Conservation (phyloP, 2,797 vertebrate species). For the Ctenopoma kingsleyae region DNA sequence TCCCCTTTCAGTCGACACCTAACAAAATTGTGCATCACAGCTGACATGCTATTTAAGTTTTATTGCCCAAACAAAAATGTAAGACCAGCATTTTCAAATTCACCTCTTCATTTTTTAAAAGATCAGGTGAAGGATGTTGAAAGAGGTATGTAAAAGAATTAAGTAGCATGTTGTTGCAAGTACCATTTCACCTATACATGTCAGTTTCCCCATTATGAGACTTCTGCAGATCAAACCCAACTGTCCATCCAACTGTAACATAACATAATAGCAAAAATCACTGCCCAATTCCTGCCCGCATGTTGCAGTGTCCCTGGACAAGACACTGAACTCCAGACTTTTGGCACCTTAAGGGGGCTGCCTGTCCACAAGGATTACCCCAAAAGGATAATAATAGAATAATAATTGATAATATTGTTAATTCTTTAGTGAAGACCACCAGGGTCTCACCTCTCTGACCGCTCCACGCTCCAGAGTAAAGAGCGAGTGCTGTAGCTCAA, state of each 20-base stretch:
- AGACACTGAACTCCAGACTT: conserved; percentile 1
- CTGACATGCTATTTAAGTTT: no score
- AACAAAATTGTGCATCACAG: no score
- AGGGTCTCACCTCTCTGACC: conserved; percentile 49
- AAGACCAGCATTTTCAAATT: neutral
- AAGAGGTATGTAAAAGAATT: no score
- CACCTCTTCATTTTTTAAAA: neutral
- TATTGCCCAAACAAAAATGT: neutral
- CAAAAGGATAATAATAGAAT: no score
- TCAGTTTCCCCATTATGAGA: neutral
- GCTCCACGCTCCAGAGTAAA: conserved; percentile 39
- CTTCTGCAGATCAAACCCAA: conserved; percentile 23
- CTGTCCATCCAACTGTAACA: neutral
- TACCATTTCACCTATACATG: neutral
- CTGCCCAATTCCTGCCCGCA: neutral
- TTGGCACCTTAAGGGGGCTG: no score
- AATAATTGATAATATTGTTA: no score
- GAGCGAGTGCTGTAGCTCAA: conserved; percentile 46
- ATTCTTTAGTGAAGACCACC: conserved; percentile 29
- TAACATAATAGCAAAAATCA: conserved; percentile 19
- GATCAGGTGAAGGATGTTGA: no score
- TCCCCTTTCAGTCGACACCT: no score
- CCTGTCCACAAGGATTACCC: no score
- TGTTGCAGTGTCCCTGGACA: no score
- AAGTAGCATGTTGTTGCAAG: no score